These are phyloP conservation scores for Bubo bubo DNA, from an alignment of 2,113 vertebrate species.

Conservation along the genomic window DNA sequence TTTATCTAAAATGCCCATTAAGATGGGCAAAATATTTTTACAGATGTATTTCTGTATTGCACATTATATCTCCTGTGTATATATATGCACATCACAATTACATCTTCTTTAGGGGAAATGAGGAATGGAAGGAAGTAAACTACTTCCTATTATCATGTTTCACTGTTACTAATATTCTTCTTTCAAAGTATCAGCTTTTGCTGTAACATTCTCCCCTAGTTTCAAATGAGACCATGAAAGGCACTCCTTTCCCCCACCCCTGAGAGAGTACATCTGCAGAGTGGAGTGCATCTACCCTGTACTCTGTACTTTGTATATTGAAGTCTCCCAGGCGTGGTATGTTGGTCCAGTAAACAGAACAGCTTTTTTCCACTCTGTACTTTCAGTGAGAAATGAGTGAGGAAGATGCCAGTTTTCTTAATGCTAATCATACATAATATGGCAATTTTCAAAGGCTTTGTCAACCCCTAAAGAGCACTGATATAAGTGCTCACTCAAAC, in stretches of 20 bases:
- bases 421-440: neutral
- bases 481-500: neutral
- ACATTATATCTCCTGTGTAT: neutral
- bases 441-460: neutral
- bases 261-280: neutral
- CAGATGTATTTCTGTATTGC: neutral
- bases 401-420: neutral
- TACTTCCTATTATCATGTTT: neutral
- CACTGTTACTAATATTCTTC: neutral
- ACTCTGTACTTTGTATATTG: neutral
- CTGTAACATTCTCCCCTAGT: neutral
- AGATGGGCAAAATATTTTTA: neutral
- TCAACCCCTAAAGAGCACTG: fast-evolving
- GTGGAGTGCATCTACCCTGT: neutral
- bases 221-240: neutral
- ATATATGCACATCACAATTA: neutral
- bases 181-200: neutral
- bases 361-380: neutral
- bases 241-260: neutral
- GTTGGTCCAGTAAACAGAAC: neutral
- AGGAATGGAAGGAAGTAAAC: neutral
- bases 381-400: neutral
- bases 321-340: neutral
- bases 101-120: neutral
- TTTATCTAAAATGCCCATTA: neutral